Base-by-base conservation (phyloP, 2,113 vertebrate genomes). In the Sinocyclocheilus anshuiensis region DNA sequence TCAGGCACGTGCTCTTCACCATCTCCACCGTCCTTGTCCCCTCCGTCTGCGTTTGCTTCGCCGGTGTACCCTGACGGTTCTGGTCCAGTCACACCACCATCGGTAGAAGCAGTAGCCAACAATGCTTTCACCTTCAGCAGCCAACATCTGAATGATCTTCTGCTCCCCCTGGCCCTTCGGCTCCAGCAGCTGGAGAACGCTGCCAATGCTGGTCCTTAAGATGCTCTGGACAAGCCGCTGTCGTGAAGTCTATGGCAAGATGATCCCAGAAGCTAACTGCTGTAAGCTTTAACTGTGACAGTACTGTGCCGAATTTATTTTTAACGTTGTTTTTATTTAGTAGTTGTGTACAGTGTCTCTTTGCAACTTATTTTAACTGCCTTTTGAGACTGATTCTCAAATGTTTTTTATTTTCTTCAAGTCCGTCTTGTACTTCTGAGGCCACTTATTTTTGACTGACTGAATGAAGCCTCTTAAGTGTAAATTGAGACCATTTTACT, bases 121-220 rank as follows among this genome's bases (percentile, higher is more conserved):
- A 94, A 95, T 1, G 94, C 93, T 7, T 95, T 95, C 86, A 91
- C 93, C 55, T 95, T 95, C 88, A 94, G 94, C 88, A 94, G 93
- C 74, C 95, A 94, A 87, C 94, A 95, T 80, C 89, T 96, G 26
- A 94, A 90, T 0, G 92, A 94, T 87, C 91, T 95, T 72, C 91
- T 96, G 87, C 89, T 95, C 39, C 94, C 95, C 0, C 88, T 96
- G 76, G 94, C 94, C 7, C 90, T 94, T 29, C 92, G 93, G 61
- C 92, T 96, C 59, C 92, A 94, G 91, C 93, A 94, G 79, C 89
- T 95, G 89, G 95, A 95, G 83, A 89, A 88, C 3, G 67, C 84
- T 79, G 71, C 45, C 67, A 88, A 63, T 55, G 26, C 48, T 20
- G 90, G 88, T 57, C 82, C 84, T 20, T 87, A 88, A 57, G 81